Conservation (phyloP, 2,797 vertebrate genomes). For the Myotis daubentonii region DNA sequence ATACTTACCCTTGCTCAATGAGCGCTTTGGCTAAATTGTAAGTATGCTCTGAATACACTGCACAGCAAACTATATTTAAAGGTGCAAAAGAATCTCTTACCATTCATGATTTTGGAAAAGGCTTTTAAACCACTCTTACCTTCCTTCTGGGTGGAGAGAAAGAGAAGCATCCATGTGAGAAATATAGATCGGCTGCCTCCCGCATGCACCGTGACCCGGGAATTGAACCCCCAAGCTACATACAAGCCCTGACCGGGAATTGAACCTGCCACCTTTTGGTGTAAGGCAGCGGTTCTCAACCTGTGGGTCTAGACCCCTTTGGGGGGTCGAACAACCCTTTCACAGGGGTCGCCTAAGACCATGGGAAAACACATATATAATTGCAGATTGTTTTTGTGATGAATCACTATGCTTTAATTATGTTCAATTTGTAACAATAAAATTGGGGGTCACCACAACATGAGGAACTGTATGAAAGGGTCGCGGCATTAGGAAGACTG, state of each 20-base stretch:
- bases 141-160: conserved; percentile 8
- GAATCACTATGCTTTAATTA: too few species aligned
- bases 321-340: too few species aligned
- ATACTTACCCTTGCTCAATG: background rate
- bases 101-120: background rate
- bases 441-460: too few species aligned
- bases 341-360: too few species aligned
- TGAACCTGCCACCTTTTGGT: background rate
- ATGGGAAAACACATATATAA: too few species aligned
- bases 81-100: background rate
- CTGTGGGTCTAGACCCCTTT: too few species aligned
- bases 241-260: background rate
- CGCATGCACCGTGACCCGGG: background rate
- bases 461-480: too few species aligned
- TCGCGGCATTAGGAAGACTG: too few species aligned
- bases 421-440: too few species aligned
- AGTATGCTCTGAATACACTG: background rate
- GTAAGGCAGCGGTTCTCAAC: background rate
- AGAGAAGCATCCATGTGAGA: background rate
- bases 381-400: too few species aligned
- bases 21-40: background rate
- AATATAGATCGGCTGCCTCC: background rate
- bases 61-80: background rate
- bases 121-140: background rate
- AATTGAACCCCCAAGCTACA: background rate